Evolutionary conservation across 2,888 invertebrate species (phyloP).

Genomic region (Luperina nickerlii): DNA sequence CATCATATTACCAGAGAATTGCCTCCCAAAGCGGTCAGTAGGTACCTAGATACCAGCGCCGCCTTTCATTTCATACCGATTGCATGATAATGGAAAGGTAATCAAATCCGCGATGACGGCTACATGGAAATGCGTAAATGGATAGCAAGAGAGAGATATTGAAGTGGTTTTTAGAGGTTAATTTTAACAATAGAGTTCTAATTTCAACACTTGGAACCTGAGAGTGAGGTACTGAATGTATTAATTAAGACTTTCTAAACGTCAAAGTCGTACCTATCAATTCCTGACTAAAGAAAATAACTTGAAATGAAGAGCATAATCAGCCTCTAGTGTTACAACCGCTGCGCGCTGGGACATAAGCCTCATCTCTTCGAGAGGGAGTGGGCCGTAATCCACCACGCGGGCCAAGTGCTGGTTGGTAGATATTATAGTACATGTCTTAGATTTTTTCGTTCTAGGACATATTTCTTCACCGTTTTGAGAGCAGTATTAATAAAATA

Average conservation of each 20-base stretch:
- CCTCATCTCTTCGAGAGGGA: too few species aligned
- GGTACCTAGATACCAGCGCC: conserved; percentile 35
- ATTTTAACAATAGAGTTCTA: conserved; percentile 46
- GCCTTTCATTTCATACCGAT: conserved; percentile 74
- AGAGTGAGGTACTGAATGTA: conserved; percentile 4
- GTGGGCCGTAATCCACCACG: too few species aligned
- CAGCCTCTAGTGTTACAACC: background rate
- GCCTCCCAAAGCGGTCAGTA: conserved; percentile 54
- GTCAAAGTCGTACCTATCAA: background rate
- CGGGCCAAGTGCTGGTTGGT: too few species aligned
- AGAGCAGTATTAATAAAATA: too few species aligned
- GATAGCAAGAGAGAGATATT: conserved; percentile 49
- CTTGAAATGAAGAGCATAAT: background rate
- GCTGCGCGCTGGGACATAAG: too few species aligned
- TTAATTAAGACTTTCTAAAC: conserved; percentile 31
- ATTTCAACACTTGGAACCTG: conserved; percentile 19
- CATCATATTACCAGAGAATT: conserved; percentile 64
- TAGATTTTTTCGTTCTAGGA: too few species aligned
- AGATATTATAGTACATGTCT: too few species aligned
- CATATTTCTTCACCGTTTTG: too few species aligned
- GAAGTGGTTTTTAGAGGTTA: conserved; percentile 33
- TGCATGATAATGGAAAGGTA: conserved; percentile 79
- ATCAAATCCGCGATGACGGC: conserved; percentile 72
- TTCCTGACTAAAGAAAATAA: background rate
- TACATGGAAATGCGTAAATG: conserved; percentile 64